Percentiles rank a stretch among this genome's conserved stretches.
phyloP scores from a whole-genome alignment of 2,888 invertebrate species.

The Arenicola marina region DNA sequence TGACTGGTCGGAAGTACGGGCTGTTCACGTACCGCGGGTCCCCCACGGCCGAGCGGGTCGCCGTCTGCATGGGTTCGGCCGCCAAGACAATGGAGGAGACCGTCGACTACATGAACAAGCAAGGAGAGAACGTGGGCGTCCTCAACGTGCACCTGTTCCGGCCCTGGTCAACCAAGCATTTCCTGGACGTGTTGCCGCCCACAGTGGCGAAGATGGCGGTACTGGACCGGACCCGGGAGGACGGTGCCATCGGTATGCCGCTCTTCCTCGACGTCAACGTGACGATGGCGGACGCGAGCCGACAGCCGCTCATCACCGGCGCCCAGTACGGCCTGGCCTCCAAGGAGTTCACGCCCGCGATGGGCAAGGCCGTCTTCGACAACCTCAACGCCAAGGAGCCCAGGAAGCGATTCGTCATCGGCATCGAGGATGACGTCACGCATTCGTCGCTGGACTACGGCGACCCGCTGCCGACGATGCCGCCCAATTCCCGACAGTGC shows the following conservation, averaged over 20 bases:
- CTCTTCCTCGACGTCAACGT: conserved; percentile 36
- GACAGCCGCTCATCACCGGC: conserved; percentile 26
- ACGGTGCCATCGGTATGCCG: conserved; percentile 33
- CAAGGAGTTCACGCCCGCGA: conserved; percentile 38
- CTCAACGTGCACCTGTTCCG: conserved; percentile 32
- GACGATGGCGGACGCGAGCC: conserved; percentile 22
- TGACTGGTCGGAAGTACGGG: conserved; percentile 28
- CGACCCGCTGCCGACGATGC: conserved; percentile 16
- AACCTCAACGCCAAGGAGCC: conserved; percentile 31
- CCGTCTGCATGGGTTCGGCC: conserved; percentile 33
- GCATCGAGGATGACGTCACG: conserved; percentile 36
- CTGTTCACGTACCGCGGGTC: conserved; percentile 34
- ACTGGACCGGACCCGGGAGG: conserved; percentile 34
- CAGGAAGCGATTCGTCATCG: conserved; percentile 30
- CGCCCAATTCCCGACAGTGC: conserved; percentile 22
- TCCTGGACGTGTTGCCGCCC: conserved; percentile 25
- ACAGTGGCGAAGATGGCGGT: conserved; percentile 31
- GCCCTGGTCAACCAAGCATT: conserved; percentile 35
- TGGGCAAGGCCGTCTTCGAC: conserved; percentile 34
- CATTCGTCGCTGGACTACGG: conserved; percentile 30
- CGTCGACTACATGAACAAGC: conserved; percentile 27
- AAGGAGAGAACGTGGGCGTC: conserved; percentile 34
- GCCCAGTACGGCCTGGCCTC: conserved; percentile 34
- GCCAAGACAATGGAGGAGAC: conserved; percentile 32
- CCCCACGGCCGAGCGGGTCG: conserved; percentile 29